Evolutionary conservation across 1,140 invertebrate species (phyloP), one percentile per base, ranked within the genome.

Genomic region (Ditylenchus dipsaci): DNA sequence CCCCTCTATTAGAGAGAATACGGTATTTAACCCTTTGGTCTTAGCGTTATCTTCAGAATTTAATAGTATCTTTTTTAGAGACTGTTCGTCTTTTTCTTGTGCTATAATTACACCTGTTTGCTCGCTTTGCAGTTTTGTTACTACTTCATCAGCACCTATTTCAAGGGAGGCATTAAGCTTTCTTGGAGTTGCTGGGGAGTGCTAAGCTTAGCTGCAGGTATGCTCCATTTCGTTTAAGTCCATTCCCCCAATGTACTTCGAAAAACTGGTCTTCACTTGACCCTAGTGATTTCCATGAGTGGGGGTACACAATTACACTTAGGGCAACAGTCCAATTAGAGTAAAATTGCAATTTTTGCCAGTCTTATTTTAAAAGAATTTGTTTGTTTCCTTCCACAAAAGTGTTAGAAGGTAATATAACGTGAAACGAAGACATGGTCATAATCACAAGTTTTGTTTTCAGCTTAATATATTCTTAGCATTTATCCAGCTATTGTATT

Each of bases 271-370:
- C 61, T 11, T 11, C 11, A 11, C n/a, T n/a, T n/a, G 43, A 13
- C 11, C 43, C 43, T n/a, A 45, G n/a, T 13, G 57, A 11, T 45
- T 11, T 21, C 57, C 61, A 63, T 11, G 26, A 53, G 29, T 33
- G 29, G 11, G 15, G 61, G 26, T 63, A 63, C 11, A n/a, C 11
- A 15, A 63, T 38, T 13, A 11, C 61, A 11, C 27, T n/a, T 13
- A 63, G 57, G 9, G 15, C 61, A 15, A 63, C 61, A 11, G 26
- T 15, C 61, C 61, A 63, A 56, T 11, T 15, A n/a, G 61, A 63
- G 13, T 63, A 29, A 21, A 63, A 63, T 63, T 63, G 27, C 15
- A 63, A 21, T 63, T 45, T 45, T n/a, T 45, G n/a, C n/a, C n/a
- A n/a, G n/a, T n/a, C n/a, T n/a, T n/a, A n/a, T n/a, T n/a, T n/a